Evolutionary conservation across 2,113 vertebrate species (phyloP), one percentile per base, ranked within the genome.

Genomic region (Ciconia boyciana): DNA sequence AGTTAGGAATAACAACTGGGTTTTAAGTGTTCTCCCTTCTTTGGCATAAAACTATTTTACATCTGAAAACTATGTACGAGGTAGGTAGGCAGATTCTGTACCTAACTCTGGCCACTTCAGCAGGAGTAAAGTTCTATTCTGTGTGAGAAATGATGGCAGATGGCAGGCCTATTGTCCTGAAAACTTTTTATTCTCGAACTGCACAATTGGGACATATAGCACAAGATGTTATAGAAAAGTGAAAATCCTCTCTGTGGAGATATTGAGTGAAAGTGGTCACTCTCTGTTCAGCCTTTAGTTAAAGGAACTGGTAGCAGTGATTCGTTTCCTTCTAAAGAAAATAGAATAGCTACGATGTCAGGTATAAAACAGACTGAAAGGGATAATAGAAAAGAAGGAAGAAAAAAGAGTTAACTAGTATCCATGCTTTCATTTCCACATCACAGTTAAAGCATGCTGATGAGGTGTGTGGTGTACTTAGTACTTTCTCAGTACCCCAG

Each of bases 291-390:
- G 82, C 61, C 82, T 88, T 76, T n/a, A 55, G 57, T 29, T 32
- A 49, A 72, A 80, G 65, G 48, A 91, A 74, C 58, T 43, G 65
- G 65, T 26, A 87, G 70, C 87, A 81, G 61, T 16, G 61, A 94
- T 91, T 94, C 31, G 65, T 65, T 95, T 87, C 74, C 86, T 87
- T 90, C 85, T 46, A 54, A 88, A 76, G 85, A 44, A 93, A 95
- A 60, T 49, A 91, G 85, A 94, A 86, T 60, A 70, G 58, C 71
- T 70, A 29, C 7, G 9, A 80, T 83, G 64, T 70, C 75, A 77
- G 90, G 60, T 83, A 44, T 71, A 70, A 83, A 92, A 89, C 87
- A 68, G 74, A 36, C 75, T 83, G 78, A 93, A 87, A 89, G 41
- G 52, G 70, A 76, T 39, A 68, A 57, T 1, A 91, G 87, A 49